phyloP scores from a whole-genome alignment of 2,797 vertebrate species.

The Mastacembelus armatus region DNA sequence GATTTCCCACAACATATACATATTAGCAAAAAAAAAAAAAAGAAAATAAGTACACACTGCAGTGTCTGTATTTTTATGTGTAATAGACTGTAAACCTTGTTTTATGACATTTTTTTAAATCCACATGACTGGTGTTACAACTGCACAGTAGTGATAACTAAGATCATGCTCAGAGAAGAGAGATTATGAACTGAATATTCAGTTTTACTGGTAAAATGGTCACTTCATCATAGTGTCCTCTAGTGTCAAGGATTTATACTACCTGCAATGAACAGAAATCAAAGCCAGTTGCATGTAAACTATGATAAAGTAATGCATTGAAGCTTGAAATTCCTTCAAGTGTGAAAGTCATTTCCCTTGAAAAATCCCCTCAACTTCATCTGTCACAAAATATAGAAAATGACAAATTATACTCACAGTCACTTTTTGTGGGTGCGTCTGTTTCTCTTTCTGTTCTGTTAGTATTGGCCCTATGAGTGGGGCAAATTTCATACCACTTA shows the following conservation, averaged over 20 bases:
- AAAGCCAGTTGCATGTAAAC: conserved; percentile 59
- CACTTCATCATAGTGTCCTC: no score
- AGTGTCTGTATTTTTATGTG: conserved; percentile 24
- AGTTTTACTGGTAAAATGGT: conserved; percentile 28
- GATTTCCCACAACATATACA: no score
- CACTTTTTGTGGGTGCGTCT: conserved; percentile 14
- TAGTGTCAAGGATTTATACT: conserved; percentile 41
- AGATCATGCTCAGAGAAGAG: conserved; percentile 34
- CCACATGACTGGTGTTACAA: conserved; percentile 27
- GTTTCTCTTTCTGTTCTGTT: conserved; percentile 6
- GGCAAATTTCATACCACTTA: conserved; percentile 43
- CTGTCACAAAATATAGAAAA: conserved; percentile 46
- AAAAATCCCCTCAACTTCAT: conserved; percentile 64
- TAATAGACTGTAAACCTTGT: conserved; percentile 41
- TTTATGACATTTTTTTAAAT: conserved; percentile 31
- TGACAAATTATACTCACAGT: conserved; percentile 32
- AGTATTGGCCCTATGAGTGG: conserved; percentile 9
- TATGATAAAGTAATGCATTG: conserved; percentile 61
- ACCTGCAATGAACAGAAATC: conserved; percentile 44
- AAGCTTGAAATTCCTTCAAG: conserved; percentile 67
- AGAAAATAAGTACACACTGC: no score
- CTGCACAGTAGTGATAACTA: conserved; percentile 18
- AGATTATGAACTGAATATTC: conserved; percentile 14
- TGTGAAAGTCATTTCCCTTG: conserved; percentile 68
- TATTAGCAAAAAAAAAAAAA: no score